A percentile compares a stretch with the other conserved stretches of the same genome.
These are phyloP conservation scores for Eulemur macaco DNA, from an alignment of 2,113 vertebrate genomes.

Conservation along the genomic window DNA sequence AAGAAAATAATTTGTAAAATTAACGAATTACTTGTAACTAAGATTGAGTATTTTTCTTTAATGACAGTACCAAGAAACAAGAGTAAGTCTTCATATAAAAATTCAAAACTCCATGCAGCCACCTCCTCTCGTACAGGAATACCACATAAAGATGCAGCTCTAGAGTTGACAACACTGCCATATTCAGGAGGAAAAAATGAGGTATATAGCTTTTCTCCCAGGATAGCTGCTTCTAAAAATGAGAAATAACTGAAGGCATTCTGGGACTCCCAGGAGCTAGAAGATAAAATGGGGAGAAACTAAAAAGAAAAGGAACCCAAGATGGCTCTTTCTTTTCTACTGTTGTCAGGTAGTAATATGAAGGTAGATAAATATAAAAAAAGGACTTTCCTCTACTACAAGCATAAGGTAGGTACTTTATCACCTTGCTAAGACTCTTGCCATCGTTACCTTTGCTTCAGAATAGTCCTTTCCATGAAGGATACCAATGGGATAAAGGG, in stretches of 20 bases:
- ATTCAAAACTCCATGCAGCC: background rate
- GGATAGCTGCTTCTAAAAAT: background rate
- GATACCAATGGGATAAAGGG: background rate
- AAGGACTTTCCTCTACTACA: background rate
- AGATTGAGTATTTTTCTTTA: conserved; percentile 32
- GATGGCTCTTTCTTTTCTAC: background rate
- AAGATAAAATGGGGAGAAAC: background rate
- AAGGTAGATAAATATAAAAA: background rate
- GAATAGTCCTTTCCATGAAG: background rate
- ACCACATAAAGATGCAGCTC: background rate
- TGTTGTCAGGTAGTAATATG: background rate
- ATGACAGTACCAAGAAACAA: background rate
- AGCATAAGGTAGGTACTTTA: background rate
- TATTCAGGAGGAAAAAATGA: background rate
- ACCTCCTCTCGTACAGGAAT: background rate
- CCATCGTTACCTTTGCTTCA: background rate
- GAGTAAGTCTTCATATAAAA: conserved; percentile 3
- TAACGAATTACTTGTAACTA: conserved; percentile 1
- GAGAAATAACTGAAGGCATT: background rate
- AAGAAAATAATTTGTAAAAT: conserved; percentile 46
- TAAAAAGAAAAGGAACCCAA: background rate
- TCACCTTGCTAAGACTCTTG: background rate
- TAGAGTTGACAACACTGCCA: background rate
- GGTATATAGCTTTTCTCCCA: background rate
- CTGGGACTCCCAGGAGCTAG: background rate